Evolutionary conservation across 2,113 vertebrate species (phyloP).

Genomic region (human): GRCh38 chr12:38770001-38770500

Average conservation of each 20-base stretch:
- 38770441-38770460: not conserved
- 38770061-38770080: not conserved
- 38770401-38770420: not conserved
- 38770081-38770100: not conserved
- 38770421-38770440: not conserved
- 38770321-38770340: no score
- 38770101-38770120: not conserved
- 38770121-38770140: not conserved
- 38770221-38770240: not conserved
- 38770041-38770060: not conserved
- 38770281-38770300: not conserved
- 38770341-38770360: not conserved
- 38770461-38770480: not conserved
- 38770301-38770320: not conserved
- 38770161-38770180: not conserved
- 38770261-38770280: not conserved
- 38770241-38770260: not conserved
- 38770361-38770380: not conserved
- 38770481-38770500: not conserved
- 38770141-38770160: not conserved
- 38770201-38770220: not conserved
- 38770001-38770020: not conserved
- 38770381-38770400: not conserved
- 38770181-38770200: not conserved
- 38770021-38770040: not conserved